Evolutionary conservation across 2,888 invertebrate genomes (phyloP), one percentile per base, ranked within the genome.

Genomic region (Ennomos quercinarius): DNA sequence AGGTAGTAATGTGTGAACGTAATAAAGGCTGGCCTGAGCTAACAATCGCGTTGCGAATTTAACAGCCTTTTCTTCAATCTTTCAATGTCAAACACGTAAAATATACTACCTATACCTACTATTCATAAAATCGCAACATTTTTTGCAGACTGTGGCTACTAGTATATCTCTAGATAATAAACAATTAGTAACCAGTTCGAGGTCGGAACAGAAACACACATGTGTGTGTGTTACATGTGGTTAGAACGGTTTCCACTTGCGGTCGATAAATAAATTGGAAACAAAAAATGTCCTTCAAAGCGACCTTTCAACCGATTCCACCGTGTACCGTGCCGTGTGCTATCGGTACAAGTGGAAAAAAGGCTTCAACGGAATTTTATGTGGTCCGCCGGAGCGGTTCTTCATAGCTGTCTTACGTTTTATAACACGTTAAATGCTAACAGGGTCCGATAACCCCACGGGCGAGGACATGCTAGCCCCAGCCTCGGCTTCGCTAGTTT

Each of bases 281-380:
- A 88, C 77, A 86, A 87, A 88, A 80, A 81, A 86, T 84, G 88
- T 89, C 90, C 87, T 91, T 88, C 84, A 70, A 42, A 61, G 69
- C 81, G 87, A 90, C 90, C 91, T 91, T 87, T 88, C 76, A 84
- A 84, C 83, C 80, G 83, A 82, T 83, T 74, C 65, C 40, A 59
- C 42, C 74, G 27, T 74, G 80, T 85, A 84, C 87, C 83, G 84
- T 82, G 27, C 27, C 27, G 27, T 27, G 82, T 83, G 83, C 73
- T 88, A 86, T 91, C 88, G 89, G 89, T 89, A 89, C 86, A 77
- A 77, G 78, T 76, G 27, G 79, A 85, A 89, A 90, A 89, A 91
- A 89, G 85, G 84, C 80, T 86, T 81, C 86, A 87, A 91, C 89
- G 91, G 90, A 91, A 87, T 91, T 89, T 88, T 84, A 89, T 90